These are phyloP conservation scores for Diabrotica balteata DNA, from an alignment of 2,888 invertebrate species.

Conservation along the genomic window DNA sequence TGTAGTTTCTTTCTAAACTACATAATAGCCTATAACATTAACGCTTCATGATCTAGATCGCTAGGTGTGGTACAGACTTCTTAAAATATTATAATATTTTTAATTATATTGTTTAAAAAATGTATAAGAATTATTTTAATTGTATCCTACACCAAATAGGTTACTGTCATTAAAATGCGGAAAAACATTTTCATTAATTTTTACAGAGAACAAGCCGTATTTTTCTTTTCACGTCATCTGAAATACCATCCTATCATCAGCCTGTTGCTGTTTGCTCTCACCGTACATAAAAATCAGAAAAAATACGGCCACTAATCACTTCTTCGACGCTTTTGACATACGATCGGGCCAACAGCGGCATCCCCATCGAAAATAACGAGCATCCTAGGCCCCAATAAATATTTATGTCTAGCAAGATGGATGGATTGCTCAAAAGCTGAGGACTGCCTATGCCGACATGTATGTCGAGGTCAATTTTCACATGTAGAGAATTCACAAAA, in stretches of 20 bases:
- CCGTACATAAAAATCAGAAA: slow-evolving; percentile 17
- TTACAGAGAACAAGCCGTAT: background rate
- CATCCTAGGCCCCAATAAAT: slow-evolving; percentile 28
- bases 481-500: slow-evolving; percentile 10
- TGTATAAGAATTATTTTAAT: too few species aligned
- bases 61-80: too few species aligned
- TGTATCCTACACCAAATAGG: too few species aligned
- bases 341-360: slow-evolving; percentile 18
- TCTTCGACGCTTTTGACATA: slow-evolving; percentile 30
- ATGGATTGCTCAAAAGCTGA: slow-evolving; percentile 27
- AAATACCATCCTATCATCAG: slow-evolving; percentile 15
- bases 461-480: slow-evolving; percentile 14
- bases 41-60: too few species aligned
- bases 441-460: slow-evolving; percentile 9
- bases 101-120: too few species aligned
- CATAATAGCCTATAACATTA: too few species aligned
- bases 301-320: slow-evolving; percentile 31
- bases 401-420: slow-evolving; percentile 34
- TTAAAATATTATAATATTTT: too few species aligned
- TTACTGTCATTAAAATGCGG: too few species aligned
- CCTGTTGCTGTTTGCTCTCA: slow-evolving; percentile 23
- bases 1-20: too few species aligned
- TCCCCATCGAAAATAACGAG: slow-evolving; percentile 27
- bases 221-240: background rate
- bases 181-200: background rate